These are phyloP conservation scores for Colletes gigas DNA, from an alignment of 1,140 invertebrate species.

Conservation along the genomic window DNA sequence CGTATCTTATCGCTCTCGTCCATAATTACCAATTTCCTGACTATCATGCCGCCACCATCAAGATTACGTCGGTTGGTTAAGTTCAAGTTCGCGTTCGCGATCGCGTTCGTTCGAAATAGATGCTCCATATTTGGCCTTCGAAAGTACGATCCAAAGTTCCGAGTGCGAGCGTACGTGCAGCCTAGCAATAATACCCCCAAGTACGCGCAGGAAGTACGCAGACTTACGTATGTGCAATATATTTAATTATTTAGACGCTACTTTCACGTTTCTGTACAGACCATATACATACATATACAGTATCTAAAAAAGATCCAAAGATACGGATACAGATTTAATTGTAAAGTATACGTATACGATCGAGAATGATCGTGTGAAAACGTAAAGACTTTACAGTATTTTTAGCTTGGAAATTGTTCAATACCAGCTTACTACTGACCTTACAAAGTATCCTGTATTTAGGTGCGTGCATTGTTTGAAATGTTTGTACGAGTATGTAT, in stretches of 20 bases:
- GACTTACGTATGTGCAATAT: too few species aligned
- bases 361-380: background rate
- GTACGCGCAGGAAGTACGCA: background rate
- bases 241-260: too few species aligned
- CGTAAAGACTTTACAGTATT: background rate
- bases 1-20: conserved; percentile 26
- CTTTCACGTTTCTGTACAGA: too few species aligned
- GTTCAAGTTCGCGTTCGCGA: conserved; percentile 59
- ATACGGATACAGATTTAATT: background rate
- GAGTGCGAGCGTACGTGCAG: background rate
- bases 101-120: conserved; percentile 56
- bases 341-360: background rate
- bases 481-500: background rate
- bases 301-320: too few species aligned
- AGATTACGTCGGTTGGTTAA: conserved; percentile 46
- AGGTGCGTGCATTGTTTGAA: conserved; percentile 5
- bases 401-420: background rate
- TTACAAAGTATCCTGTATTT: background rate
- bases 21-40: conserved; percentile 61
- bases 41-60: conserved; percentile 23
- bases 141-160: conserved; percentile 19
- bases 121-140: conserved; percentile 29
- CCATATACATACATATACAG: too few species aligned
- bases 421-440: background rate
- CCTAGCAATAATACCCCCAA: background rate